These are phyloP conservation scores for Rallus crepitans DNA, from an alignment of 2,797 vertebrate species.

Conservation along the genomic window DNA sequence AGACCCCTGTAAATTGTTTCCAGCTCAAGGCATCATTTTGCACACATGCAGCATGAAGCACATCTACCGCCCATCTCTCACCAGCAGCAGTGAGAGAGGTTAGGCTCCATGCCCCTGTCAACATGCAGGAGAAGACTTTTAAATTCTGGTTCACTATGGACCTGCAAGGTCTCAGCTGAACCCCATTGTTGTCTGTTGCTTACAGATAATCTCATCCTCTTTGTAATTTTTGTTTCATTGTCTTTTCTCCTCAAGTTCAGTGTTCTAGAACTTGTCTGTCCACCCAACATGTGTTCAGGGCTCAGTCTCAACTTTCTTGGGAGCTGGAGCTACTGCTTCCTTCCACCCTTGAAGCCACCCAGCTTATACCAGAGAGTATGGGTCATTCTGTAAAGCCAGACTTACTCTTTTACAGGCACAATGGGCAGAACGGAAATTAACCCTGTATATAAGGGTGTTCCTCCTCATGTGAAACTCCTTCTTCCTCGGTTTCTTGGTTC, in stretches of 20 bases:
- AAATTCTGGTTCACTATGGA: not conserved
- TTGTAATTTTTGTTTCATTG: not conserved
- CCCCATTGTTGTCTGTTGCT: not conserved
- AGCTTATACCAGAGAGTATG: not conserved
- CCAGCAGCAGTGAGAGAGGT: not conserved
- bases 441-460: not conserved
- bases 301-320: not conserved
- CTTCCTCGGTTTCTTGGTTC: not conserved
- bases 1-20: not conserved
- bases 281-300: fast-evolving
- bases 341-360: not conserved
- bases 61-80: not conserved
- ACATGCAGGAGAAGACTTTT: not conserved
- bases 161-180: not conserved
- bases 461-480: not conserved
- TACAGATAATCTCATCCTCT: not conserved
- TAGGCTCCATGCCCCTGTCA: fast-evolving
- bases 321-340: not conserved
- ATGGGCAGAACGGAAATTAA: not conserved
- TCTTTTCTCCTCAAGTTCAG: not conserved
- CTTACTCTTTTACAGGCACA: not conserved
- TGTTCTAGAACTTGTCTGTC: not conserved
- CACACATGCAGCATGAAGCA: fast-evolving
- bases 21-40: not conserved
- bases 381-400: not conserved